These are phyloP conservation scores for Acanthurus leucopareius DNA, from an alignment of 2,797 vertebrate genomes.

Conservation along the genomic window DNA sequence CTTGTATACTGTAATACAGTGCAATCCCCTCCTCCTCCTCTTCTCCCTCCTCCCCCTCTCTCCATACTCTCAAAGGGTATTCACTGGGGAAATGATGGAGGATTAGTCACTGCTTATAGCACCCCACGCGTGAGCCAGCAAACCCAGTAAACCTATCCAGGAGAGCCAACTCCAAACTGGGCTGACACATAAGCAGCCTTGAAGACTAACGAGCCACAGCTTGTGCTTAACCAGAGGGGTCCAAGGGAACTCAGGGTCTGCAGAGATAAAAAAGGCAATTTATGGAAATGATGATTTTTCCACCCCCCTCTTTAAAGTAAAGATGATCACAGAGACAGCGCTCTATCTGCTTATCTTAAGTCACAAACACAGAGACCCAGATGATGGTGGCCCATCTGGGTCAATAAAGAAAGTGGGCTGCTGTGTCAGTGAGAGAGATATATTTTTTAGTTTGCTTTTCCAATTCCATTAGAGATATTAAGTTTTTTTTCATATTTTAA, in stretches of 20 bases:
- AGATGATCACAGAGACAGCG: conserved; percentile 48
- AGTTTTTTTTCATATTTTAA: conserved; percentile 15
- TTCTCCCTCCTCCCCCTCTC: background rate
- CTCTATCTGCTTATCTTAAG: conserved; percentile 56
- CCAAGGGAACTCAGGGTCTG: conserved; percentile 52
- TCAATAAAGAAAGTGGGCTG: conserved; percentile 15
- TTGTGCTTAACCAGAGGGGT: conserved; percentile 60
- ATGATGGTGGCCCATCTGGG: conserved; percentile 39
- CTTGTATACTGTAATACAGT: conserved; percentile 62
- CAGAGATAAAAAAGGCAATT: conserved; percentile 62
- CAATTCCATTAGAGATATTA: conserved; percentile 8
- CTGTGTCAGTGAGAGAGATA: background rate
- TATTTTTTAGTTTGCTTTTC: conserved; percentile 4
- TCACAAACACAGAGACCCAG: conserved; percentile 33
- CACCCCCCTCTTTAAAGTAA: conserved; percentile 31
- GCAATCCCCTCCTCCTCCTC: conserved; percentile 21
- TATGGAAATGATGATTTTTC: conserved; percentile 59
- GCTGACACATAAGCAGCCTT: conserved; percentile 41
- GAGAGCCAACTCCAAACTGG: conserved; percentile 56
- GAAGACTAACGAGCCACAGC: conserved; percentile 47
- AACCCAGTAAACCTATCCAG: conserved; percentile 59
- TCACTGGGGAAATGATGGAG: conserved; percentile 64
- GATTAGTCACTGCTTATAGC: conserved; percentile 71
- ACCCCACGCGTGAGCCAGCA: conserved; percentile 57
- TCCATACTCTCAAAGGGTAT: conserved; percentile 50